Conservation (phyloP, 1,140 invertebrate genomes). For the Ceratoteleas bidentatus region DNA sequence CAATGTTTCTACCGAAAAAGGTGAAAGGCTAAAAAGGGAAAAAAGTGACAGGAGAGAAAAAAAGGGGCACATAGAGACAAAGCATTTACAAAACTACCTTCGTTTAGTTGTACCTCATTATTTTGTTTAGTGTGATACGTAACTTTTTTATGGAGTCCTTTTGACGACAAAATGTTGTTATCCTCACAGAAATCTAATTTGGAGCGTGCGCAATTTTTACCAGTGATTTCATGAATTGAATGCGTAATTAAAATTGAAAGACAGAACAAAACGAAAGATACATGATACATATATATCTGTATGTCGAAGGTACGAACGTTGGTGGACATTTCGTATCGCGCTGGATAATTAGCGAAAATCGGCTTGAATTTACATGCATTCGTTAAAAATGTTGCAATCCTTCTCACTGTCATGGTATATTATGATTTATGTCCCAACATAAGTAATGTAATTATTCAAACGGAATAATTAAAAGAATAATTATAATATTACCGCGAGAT, state of each 20-base stretch:
- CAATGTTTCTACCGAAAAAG: slow-evolving; percentile 63
- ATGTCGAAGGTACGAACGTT: neutral
- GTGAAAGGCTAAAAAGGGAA: slow-evolving; percentile 47
- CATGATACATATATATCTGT: slow-evolving; percentile 1
- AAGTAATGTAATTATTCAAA: too few relatives aligned
- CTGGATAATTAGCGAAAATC: too few relatives aligned
- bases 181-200: slow-evolving; percentile 47
- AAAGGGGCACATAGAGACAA: slow-evolving; percentile 59
- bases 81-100: slow-evolving; percentile 60
- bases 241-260: slow-evolving; percentile 53
- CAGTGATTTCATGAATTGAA: slow-evolving; percentile 60
- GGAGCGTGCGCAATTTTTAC: slow-evolving; percentile 47
- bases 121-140: slow-evolving; percentile 54
- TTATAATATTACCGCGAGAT: too few relatives aligned
- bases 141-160: slow-evolving; percentile 60
- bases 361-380: too few relatives aligned
- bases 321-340: too few relatives aligned
- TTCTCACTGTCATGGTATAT: too few relatives aligned
- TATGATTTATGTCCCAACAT: too few relatives aligned
- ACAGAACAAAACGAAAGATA: slow-evolving; percentile 19
- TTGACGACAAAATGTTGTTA: slow-evolving; percentile 64
- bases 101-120: slow-evolving; percentile 55
- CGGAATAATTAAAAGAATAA: too few relatives aligned
- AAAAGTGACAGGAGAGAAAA: slow-evolving; percentile 10
- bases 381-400: too few relatives aligned